Conservation (phyloP, 2,797 vertebrate genomes). For the Hippoglossus hippoglossus region DNA sequence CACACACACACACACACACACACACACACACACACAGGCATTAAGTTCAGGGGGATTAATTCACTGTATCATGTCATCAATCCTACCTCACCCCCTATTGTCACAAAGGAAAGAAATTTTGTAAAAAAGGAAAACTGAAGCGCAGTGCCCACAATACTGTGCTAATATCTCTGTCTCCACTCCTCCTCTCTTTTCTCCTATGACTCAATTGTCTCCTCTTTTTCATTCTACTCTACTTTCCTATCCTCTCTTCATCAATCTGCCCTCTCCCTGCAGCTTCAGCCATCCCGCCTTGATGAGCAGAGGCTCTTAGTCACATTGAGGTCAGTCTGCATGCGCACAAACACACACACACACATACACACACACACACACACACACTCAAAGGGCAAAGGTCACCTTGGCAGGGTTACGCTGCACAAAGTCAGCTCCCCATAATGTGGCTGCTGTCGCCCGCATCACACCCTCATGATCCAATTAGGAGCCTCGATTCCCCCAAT, state of each 20-base stretch:
- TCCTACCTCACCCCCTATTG: conserved; percentile 63
- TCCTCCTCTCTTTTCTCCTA: conserved; percentile 26
- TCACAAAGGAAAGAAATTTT: conserved; percentile 51
- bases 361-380: conserved; percentile 49
- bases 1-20: conserved; percentile 37
- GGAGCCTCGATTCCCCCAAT: conserved; percentile 90
- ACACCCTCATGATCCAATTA: conserved; percentile 99
- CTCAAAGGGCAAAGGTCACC: conserved; percentile 80
- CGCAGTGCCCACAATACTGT: conserved; percentile 21
- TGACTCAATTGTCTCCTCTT: conserved; percentile 40
- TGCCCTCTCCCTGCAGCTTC: conserved; percentile 79
- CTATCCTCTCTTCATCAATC: conserved; percentile 78
- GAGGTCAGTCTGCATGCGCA: conserved; percentile 87
- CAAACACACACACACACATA: conserved; percentile 43
- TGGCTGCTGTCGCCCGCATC: conserved; percentile 91
- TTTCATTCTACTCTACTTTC: conserved; percentile 49
- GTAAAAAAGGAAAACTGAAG: conserved; percentile 38
- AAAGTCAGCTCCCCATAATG: conserved; percentile 98
- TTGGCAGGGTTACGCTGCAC: conserved; percentile 86
- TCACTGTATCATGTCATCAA: conserved; percentile 77
- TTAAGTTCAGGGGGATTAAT: conserved; percentile 74
- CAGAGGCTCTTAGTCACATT: conserved; percentile 99
- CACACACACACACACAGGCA: conserved; percentile 40
- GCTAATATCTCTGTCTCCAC: conserved; percentile 21
- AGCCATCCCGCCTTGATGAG: conserved; percentile 87